Conservation (phyloP, 2,888 invertebrate genomes). For the Mycogona germanica region DNA sequence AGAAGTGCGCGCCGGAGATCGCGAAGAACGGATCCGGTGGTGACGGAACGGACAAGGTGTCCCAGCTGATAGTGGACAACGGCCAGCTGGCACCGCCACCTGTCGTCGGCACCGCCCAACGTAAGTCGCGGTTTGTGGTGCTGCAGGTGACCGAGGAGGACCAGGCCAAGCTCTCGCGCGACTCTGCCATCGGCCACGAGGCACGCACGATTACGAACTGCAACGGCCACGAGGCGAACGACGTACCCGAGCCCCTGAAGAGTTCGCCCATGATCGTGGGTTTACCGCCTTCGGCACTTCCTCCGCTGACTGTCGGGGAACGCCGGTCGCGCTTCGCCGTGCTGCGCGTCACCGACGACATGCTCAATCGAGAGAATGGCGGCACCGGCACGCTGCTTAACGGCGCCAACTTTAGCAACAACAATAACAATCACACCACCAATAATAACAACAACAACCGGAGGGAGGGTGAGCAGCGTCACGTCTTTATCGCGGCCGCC, state of each 20-base stretch:
- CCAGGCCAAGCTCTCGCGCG: no score
- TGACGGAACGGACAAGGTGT: neutral
- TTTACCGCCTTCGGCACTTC: no score
- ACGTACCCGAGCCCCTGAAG: no score
- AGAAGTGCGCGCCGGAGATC: neutral
- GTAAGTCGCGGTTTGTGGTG: neutral
- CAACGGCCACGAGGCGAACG: no score
- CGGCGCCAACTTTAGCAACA: neutral
- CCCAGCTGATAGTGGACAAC: neutral
- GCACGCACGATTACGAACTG: no score
- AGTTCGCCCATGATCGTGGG: no score
- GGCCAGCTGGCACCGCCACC: neutral
- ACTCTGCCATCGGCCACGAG: no score
- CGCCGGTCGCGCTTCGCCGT: conserved; percentile 1
- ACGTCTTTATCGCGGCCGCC: neutral
- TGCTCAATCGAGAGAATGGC: neutral
- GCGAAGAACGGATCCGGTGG: neutral
- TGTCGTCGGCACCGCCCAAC: no score
- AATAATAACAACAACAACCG: conserved; percentile 3
- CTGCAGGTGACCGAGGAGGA: neutral
- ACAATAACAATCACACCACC: neutral
- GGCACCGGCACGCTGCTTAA: neutral
- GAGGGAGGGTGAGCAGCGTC: neutral
- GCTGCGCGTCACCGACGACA: conserved; percentile 6
- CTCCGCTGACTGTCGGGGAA: conserved; percentile 1